Evolutionary conservation across 2,888 invertebrate genomes (phyloP).

Genomic region (Clostera curtula): DNA sequence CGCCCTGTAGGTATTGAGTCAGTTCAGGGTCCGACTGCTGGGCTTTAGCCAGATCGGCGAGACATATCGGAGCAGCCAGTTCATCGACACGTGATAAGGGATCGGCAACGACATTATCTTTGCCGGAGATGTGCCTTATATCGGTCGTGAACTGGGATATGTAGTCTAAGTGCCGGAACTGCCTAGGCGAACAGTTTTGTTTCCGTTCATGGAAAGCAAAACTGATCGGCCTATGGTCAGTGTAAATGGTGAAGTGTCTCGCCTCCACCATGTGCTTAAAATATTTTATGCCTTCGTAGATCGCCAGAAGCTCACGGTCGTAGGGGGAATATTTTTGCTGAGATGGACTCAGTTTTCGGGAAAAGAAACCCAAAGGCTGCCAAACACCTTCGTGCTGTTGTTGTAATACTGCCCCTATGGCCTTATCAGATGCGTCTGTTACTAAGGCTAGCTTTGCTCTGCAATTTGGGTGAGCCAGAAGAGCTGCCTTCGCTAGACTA

Average conservation of each 20-base stretch:
- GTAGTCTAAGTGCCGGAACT: conserved; percentile 16
- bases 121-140: conserved; percentile 12
- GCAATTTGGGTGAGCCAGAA: too few relatives aligned
- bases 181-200: conserved; percentile 24
- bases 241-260: conserved; percentile 11
- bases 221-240: conserved; percentile 25
- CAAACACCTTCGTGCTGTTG: too few relatives aligned
- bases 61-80: conserved; percentile 5
- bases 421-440: too few relatives aligned
- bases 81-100: conserved; percentile 24
- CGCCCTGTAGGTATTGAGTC: conserved; percentile 3
- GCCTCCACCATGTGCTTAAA: conserved; percentile 6
- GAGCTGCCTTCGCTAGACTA: too few relatives aligned
- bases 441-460: too few relatives aligned
- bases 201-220: too few relatives aligned
- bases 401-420: too few relatives aligned
- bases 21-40: conserved; percentile 15
- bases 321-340: too few relatives aligned
- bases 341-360: too few relatives aligned
- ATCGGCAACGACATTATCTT: conserved; percentile 22
- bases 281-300: neutral
- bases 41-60: conserved; percentile 7
- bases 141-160: conserved; percentile 19
- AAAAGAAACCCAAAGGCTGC: too few relatives aligned
- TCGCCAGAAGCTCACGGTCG: too few relatives aligned